A percentile compares a stretch with the other conserved stretches of the same genome.
These are phyloP conservation scores for Orius insidiosus DNA, from an alignment of 1,140 invertebrate species.

Conservation along the genomic window DNA sequence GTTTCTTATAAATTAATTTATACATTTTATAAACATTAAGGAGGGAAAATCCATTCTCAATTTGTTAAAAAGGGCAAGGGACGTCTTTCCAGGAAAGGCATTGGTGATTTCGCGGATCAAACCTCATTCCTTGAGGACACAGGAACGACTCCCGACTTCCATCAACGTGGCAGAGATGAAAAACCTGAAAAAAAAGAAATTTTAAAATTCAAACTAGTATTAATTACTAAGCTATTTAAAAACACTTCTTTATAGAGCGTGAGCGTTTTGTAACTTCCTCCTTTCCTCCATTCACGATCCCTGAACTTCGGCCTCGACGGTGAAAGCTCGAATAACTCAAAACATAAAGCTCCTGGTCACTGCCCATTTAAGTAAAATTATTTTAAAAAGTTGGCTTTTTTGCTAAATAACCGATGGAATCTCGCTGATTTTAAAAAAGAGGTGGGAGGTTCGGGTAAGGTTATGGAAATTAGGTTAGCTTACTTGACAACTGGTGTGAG, in stretches of 20 bases:
- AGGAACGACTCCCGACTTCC: conserved; percentile 38
- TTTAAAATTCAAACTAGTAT: no score
- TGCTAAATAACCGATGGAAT: no score
- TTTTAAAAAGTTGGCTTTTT: no score
- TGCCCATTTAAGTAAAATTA: background rate
- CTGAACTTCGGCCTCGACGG: background rate
- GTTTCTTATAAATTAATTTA: no score
- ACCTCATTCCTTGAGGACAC: conserved; percentile 49
- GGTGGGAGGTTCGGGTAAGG: no score
- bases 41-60: conserved; percentile 59
- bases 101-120: conserved; percentile 15
- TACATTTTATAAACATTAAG: no score
- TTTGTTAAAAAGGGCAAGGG: conserved; percentile 46
- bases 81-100: conserved; percentile 20
- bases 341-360: conserved; percentile 1
- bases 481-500: conserved; percentile 20
- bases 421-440: no score
- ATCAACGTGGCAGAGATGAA: conserved; percentile 33
- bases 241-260: no score
- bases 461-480: no score
- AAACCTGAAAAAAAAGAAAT: conserved; percentile 25
- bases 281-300: conserved; percentile 5
- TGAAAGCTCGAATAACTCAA: background rate
- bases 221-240: no score
- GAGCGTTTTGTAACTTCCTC: background rate